Evolutionary conservation across 2,797 vertebrate genomes (phyloP).

Genomic region (Champsocephalus gunnari): DNA sequence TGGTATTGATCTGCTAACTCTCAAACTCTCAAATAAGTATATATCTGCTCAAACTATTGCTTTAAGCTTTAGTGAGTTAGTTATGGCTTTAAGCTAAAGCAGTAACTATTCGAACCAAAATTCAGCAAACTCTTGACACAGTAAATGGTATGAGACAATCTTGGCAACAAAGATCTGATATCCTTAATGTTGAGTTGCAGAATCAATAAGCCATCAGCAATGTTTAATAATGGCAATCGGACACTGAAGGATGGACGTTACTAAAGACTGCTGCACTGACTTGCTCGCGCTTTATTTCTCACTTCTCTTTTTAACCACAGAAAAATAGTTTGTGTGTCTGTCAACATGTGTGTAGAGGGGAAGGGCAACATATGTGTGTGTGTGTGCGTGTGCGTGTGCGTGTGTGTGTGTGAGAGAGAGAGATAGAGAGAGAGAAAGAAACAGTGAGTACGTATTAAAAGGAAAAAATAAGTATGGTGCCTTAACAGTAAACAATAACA

Average conservation of each 20-base stretch:
- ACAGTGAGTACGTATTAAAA: conserved; percentile 1
- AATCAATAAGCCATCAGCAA: conserved; percentile 28
- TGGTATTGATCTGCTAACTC: no score
- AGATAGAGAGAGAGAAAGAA: not conserved
- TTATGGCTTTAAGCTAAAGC: not conserved
- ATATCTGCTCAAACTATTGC: no score
- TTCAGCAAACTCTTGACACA: not conserved
- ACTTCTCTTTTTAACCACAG: not conserved
- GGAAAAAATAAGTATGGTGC: not conserved
- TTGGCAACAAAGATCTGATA: not conserved
- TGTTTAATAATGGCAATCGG: conserved; percentile 20
- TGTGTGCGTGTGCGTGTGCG: conserved; percentile 55
- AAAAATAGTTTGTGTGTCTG: conserved; percentile 14
- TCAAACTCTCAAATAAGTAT: no score
- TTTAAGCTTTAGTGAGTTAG: not conserved
- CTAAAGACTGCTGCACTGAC: conserved; percentile 1
- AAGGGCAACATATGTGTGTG: conserved; percentile 7
- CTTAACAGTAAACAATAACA: not conserved
- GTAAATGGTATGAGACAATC: not conserved
- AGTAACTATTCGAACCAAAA: not conserved
- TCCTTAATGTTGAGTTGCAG: conserved; percentile 1
- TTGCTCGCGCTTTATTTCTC: not conserved
- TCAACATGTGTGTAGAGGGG: conserved; percentile 7
- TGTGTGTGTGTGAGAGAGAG: conserved; percentile 54
- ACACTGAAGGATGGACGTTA: conserved; percentile 20